Base-by-base conservation (phyloP, 2,888 invertebrate species). In the Agrilus biguttatus region DNA sequence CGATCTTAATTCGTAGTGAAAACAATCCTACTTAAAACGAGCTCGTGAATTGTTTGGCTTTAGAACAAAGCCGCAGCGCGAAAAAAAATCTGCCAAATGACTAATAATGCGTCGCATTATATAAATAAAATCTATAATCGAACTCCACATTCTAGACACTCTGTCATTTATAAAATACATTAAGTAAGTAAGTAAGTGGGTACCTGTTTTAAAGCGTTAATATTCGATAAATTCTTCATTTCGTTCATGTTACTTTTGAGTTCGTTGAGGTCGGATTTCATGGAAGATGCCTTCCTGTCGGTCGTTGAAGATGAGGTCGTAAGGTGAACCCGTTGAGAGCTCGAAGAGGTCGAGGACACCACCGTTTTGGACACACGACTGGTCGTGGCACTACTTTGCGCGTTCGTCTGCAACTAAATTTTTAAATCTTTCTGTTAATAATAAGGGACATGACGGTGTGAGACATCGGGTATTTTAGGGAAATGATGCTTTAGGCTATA, bases 221-320 rank as follows among this genome's bases (percentile, higher is more conserved):
- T 54, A 3, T 55, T 54, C 35, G 58, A 50, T 17, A 83, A 70
- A 57, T 80, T 86, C 69, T 85, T 87, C 79, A 89, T 87, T 70
- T 88, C 87, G 48, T 84, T 82, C 66, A 89, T 83, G 60, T 85
- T 84, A 62, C 82, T 83, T 65, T 88, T 81, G 50, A 89, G 73
- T 60, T 84, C 83, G 47, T 77, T 74, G 39, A 84, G 72, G 64
- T 86, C 84, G 49, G 82, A 83, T 68, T 86, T 85, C 69, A 87
- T 78, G 46, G 83, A 83, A 60, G 80, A 82, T 50, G 86, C 81
- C 69, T 85, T 85, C 73, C 83, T 78, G 71, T 85, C 85, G 57
- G 80, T 78, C 33, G 60, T 60, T 48, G 59, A 59, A 45, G 58
- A 57, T 52, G 58, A 58, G 45, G 64, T 63, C 63, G 65, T 52